phyloP scores from a whole-genome alignment of 2,113 vertebrate genomes.

The Microcebus lehilahytsara region DNA sequence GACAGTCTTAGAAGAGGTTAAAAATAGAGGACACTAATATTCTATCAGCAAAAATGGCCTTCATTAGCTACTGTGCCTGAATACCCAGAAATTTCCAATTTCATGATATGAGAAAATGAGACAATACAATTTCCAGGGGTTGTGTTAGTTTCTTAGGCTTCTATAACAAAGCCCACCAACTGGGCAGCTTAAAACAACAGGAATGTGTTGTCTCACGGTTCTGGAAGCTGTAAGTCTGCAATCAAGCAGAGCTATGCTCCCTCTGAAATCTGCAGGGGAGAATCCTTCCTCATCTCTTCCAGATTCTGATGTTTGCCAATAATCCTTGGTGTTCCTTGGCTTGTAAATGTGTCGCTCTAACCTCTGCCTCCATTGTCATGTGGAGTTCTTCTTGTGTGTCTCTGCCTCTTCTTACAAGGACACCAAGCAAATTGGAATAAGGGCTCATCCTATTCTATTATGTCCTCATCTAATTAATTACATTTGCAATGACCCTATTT shows the following conservation, averaged over 20 bases:
- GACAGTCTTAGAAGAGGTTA: background rate
- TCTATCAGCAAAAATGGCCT: background rate
- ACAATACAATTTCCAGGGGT: background rate
- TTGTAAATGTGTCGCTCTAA: background rate
- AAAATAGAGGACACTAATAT: background rate
- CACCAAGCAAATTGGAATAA: background rate
- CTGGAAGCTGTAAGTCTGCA: background rate
- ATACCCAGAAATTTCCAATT: background rate
- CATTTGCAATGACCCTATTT: background rate
- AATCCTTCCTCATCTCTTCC: background rate
- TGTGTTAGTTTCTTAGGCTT: background rate
- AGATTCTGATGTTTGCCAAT: background rate
- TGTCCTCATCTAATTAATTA: background rate
- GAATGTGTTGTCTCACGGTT: background rate
- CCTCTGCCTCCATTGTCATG: background rate
- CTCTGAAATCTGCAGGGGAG: background rate
- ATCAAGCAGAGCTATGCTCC: background rate
- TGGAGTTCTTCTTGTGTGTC: background rate
- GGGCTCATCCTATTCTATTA: background rate
- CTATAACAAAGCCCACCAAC: background rate
- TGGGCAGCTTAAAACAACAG: background rate
- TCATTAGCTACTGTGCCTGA: background rate
- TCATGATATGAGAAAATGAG: slow-evolving; percentile 1
- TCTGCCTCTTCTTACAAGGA: background rate
- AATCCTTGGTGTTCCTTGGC: background rate